Conservation (phyloP, 2,888 invertebrate genomes). For the Amorpha juglandis region DNA sequence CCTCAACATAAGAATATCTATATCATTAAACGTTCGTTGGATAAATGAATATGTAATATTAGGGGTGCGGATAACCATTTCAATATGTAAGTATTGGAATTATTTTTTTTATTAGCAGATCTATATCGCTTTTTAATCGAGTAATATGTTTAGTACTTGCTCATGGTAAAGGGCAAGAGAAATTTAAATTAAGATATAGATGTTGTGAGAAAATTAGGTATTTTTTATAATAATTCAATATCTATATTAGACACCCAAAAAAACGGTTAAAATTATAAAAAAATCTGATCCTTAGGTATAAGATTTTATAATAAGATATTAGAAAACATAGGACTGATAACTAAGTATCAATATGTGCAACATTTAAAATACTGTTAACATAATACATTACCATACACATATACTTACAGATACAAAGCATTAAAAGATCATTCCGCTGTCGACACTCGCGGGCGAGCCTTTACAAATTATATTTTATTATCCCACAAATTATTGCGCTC, state of each 20-base stretch:
- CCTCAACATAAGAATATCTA: conserved; percentile 67
- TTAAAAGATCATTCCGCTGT: conserved; percentile 45
- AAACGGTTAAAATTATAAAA: too few relatives aligned
- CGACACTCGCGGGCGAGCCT: conserved; percentile 51
- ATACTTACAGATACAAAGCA: conserved; percentile 32
- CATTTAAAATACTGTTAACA: conserved; percentile 1
- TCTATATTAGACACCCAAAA: too few relatives aligned
- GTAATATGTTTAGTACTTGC: conserved; percentile 2
- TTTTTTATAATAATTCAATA: neutral
- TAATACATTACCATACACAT: conserved; percentile 1
- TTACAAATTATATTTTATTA: conserved; percentile 73
- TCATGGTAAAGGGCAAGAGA: too few relatives aligned
- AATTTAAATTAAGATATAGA: too few relatives aligned
- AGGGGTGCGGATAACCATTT: conserved; percentile 29
- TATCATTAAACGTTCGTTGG: conserved; percentile 58
- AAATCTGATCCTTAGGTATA: too few relatives aligned
- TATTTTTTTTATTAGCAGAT: conserved; percentile 30
- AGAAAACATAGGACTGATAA: too few relatives aligned
- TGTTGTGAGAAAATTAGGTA: neutral
- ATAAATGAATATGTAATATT: conserved; percentile 43
- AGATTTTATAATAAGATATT: too few relatives aligned
- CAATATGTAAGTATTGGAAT: conserved; percentile 28
- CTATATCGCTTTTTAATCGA: neutral
- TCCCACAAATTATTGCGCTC: conserved; percentile 72
- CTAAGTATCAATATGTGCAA: neutral